Base-by-base conservation (phyloP, 2,113 vertebrate species). In the Scartelaos histophorus region DNA sequence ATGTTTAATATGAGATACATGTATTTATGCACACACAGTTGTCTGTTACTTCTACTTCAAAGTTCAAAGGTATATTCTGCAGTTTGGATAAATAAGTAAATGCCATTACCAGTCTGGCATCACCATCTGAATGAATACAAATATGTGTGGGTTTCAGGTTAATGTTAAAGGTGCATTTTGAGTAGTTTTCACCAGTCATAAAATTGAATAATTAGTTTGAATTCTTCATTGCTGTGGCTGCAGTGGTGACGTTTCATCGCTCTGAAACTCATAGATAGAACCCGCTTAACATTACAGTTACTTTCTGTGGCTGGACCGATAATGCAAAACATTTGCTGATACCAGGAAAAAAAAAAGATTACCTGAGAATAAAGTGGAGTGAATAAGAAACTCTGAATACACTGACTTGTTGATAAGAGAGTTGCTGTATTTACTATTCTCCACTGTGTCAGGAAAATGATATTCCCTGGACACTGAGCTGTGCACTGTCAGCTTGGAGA, bases 401-500 rank as follows among this genome's bases (percentile, higher is more conserved):
- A 53, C n/a, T 17, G 17, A 7, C 16, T 51, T 17, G 47, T 21
- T 10, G 7, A n/a, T 54, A 10, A 54, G 51, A 21, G 7, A 7
- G n/a, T 7, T 54, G 51, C 16, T 54, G 51, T 54, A n/a, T 53
- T 53, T 7, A 19, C 60, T 53, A 29, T 29, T 29, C 29, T n/a
- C 29, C 29, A 43, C 7, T 34, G 49, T 35, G 5, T 12, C 3
- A 38, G 34, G 61, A 2, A 13, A 6, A 43, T 54, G 13, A 21
- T 67, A 22, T 65, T 19, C 54, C 49, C 21, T 46, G 29, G 10
- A 57, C 43, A 29, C 24, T 49, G 3, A 47, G 38, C 46, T 53
- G 56, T 17, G 54, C 38, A 54, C 64, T 19, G 12, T 51, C 56
- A 57, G 38, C 35, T 16, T 60, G 70, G 74, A 49, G 53, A 78